Percentiles rank a stretch among this genome's conserved stretches.
phyloP scores from a whole-genome alignment of 2,888 invertebrate species.

The Sesia apiformis region DNA sequence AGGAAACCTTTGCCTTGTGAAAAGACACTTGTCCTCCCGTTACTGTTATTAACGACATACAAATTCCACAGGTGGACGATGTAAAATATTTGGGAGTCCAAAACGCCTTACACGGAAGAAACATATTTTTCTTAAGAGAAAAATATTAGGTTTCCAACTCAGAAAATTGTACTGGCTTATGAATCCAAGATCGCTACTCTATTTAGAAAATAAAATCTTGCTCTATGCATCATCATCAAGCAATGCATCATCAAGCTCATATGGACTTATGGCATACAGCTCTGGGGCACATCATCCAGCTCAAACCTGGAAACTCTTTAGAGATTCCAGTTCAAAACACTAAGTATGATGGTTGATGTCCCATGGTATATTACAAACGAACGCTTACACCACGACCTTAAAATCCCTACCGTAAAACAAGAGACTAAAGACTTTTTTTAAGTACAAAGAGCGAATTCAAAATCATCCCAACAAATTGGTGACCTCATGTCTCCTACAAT shows the following conservation, averaged over 20 bases:
- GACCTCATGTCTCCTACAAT: no score
- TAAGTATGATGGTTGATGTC: background rate
- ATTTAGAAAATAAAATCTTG: background rate
- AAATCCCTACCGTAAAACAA: background rate
- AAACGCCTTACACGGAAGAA: background rate
- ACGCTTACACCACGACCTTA: background rate
- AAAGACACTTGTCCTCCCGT: no score
- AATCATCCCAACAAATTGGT: no score
- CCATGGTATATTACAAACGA: background rate
- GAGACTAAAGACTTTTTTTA: background rate
- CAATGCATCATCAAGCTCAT: background rate
- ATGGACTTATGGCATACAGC: background rate
- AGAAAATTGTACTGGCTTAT: background rate
- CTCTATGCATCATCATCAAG: background rate
- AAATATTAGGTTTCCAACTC: background rate
- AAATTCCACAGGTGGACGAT: no score
- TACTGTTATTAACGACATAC: no score
- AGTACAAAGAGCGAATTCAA: no score
- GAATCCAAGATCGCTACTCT: background rate
- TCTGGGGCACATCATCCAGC: background rate
- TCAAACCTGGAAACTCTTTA: background rate
- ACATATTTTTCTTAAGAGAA: background rate
- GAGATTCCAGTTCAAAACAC: background rate
- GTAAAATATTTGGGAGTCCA: no score
- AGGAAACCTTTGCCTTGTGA: no score